Conservation (phyloP, 92 coral and sea anemone species). For the Pocillopora meandrina region DNA sequence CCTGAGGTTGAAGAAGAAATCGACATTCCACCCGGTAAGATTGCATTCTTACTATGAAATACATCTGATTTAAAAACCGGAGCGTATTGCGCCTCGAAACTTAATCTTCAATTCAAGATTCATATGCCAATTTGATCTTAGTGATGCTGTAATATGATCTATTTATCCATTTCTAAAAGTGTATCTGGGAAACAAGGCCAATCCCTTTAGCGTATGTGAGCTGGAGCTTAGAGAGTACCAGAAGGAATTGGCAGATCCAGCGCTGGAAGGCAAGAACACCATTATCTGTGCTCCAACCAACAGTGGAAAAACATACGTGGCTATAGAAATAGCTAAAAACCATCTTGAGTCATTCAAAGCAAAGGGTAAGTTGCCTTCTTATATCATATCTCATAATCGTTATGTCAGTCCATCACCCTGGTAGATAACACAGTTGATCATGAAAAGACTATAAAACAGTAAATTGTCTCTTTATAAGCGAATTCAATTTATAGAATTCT, state of each 20-base stretch:
- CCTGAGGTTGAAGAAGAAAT: slow-evolving; percentile 13
- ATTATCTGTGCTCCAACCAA: slow-evolving; percentile 94
- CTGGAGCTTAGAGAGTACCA: slow-evolving; percentile 72
- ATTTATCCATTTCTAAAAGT: slow-evolving; percentile 1
- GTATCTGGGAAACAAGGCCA: slow-evolving; percentile 32
- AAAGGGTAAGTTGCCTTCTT: background rate
- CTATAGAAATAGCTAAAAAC: slow-evolving; percentile 69
- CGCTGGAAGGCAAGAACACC: slow-evolving; percentile 78
- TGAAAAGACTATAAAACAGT: no score
- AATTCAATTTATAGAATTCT: no score
- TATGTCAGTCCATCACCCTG: no score
- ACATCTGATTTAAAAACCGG: no score
- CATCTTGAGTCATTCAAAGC: slow-evolving; percentile 53
- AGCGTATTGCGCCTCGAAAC: no score
- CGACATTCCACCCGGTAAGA: slow-evolving; percentile 37
- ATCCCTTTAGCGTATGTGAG: slow-evolving; percentile 21
- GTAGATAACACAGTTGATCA: no score
- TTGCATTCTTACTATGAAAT: no score
- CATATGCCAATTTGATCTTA: no score
- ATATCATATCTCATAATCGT: no score
- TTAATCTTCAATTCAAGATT: no score
- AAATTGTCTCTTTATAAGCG: no score
- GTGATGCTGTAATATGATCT: no score
- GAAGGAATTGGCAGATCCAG: slow-evolving; percentile 79
- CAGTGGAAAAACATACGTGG: slow-evolving; percentile 92